These are phyloP conservation scores for Etheostoma nigrum DNA, from an alignment of 2,797 vertebrate genomes.

Conservation along the genomic window DNA sequence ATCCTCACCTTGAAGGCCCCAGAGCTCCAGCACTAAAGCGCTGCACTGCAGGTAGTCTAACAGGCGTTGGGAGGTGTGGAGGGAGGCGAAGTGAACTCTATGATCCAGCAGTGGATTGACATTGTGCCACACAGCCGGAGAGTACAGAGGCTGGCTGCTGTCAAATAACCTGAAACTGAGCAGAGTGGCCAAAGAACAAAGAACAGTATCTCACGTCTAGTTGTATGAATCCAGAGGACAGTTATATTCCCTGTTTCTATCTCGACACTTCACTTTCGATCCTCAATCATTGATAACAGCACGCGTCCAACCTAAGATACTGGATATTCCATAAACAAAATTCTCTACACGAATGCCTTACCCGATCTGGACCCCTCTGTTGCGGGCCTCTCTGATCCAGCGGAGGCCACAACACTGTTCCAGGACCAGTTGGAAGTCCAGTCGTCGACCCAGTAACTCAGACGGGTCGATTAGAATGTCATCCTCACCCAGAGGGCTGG, in stretches of 20 bases:
- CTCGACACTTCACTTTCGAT: not conserved
- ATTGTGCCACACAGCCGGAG: slow-evolving; percentile 88
- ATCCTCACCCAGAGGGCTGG: slow-evolving; percentile 86
- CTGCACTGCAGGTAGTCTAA: slow-evolving; percentile 90
- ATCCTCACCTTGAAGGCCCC: slow-evolving; percentile 91
- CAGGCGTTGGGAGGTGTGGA: slow-evolving; percentile 85
- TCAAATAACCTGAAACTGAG: slow-evolving; percentile 89
- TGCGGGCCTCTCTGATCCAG: slow-evolving; percentile 87
- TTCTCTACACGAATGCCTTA: slow-evolving; percentile 47
- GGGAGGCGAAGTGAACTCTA: slow-evolving; percentile 84
- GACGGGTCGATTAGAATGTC: slow-evolving; percentile 89
- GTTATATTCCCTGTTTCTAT: not conserved
- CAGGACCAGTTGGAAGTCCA: slow-evolving; percentile 89
- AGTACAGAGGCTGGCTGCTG: slow-evolving; percentile 84
- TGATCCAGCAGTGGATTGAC: slow-evolving; percentile 88
- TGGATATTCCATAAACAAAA: not conserved
- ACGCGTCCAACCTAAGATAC: not conserved
- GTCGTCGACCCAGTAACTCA: slow-evolving; percentile 87
- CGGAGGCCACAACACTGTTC: slow-evolving; percentile 87
- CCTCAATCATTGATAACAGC: not conserved
- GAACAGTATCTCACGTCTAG: not conserved
- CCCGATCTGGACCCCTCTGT: slow-evolving; percentile 90
- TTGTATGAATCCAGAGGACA: not conserved
- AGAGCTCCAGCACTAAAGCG: slow-evolving; percentile 90
- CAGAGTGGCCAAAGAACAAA: not conserved